A percentile compares a stretch with the other conserved stretches of the same genome.
Evolutionary conservation across 2,113 vertebrate genomes (phyloP).

Genomic region (Furnarius figulus): DNA sequence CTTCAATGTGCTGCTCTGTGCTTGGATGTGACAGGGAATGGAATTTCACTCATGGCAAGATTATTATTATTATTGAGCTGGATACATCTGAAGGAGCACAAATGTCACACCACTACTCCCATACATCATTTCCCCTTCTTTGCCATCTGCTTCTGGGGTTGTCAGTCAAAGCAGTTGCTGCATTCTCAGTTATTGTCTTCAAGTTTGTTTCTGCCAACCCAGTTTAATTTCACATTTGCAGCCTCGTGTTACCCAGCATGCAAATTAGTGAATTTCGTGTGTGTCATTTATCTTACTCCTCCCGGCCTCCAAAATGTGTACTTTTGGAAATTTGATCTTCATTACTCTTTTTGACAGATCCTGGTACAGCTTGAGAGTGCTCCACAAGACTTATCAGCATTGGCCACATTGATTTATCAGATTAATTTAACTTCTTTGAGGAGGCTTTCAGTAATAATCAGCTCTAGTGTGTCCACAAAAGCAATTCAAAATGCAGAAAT

Average conservation of each 20-base stretch:
- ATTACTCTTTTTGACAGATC: conserved; percentile 37
- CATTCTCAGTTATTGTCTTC: background rate
- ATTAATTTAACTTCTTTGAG: conserved; percentile 52
- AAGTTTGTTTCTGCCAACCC: background rate
- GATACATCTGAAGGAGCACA: background rate
- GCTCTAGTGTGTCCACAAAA: conserved; percentile 34
- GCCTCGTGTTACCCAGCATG: background rate
- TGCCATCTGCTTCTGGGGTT: background rate
- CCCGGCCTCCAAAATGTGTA: background rate
- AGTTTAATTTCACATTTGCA: conserved; percentile 30
- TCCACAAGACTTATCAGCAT: background rate
- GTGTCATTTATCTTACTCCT: background rate
- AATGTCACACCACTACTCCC: background rate
- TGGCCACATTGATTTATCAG: conserved; percentile 39
- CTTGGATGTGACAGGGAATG: background rate
- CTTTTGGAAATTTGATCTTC: background rate
- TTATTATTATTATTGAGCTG: background rate
- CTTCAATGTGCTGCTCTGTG: background rate
- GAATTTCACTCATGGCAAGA: background rate
- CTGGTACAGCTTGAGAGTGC: background rate
- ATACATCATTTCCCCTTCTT: background rate
- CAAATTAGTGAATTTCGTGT: background rate
- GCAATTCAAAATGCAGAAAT: conserved; percentile 23
- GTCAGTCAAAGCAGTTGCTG: background rate
- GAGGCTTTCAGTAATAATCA: conserved; percentile 39